Base-by-base conservation (phyloP, 1,140 invertebrate genomes). In the Leptoteleia sp. region DNA sequence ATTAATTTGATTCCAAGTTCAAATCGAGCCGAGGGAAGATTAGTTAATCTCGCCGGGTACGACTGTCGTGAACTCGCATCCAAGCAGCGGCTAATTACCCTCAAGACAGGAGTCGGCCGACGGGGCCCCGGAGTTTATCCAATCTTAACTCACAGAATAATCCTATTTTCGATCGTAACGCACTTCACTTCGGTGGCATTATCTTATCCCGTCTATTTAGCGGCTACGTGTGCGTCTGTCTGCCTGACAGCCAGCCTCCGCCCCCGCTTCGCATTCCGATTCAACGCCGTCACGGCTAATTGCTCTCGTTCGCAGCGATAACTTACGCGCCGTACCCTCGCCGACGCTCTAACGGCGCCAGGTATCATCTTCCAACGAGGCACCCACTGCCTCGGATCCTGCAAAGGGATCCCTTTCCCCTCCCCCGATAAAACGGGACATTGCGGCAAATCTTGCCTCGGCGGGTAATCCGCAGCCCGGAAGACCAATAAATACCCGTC, bases 61-160 rank as follows among this genome's bases (percentile, higher is more conserved):
- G 52, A 79, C 68, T 75, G 76, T 75, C 70, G 64, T 47, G 70
- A 75, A 70, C 75, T 80, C 76, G 77, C 48, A 72, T 73, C 76
- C 67, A 72, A 47, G n/a, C n/a, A n/a, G n/a, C 47, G 76, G 80
- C 79, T 85, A 85, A 85, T 86, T 84, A 83, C 80, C 83, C 82
- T 85, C 79, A 82, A 81, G 78, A 76, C 79, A 67, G 68, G 55
- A 81, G 55, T 71, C 80, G 79, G 68, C 72, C 76, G 70, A 76
- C 64, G 76, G 76, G 79, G 81, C 67, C 67, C 82, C 59, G 8
- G 73, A 75, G 78, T 78, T 81, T 83, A 81, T 79, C 78, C 83
- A 83, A 83, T 84, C 80, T 81, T 78, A 82, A 84, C 81, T 84
- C 61, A 59, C 40, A 70, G 84, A 65, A 86, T 83, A 84, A 85